Conservation (phyloP, 2,888 invertebrate species). For the Drosophila emarginata region DNA sequence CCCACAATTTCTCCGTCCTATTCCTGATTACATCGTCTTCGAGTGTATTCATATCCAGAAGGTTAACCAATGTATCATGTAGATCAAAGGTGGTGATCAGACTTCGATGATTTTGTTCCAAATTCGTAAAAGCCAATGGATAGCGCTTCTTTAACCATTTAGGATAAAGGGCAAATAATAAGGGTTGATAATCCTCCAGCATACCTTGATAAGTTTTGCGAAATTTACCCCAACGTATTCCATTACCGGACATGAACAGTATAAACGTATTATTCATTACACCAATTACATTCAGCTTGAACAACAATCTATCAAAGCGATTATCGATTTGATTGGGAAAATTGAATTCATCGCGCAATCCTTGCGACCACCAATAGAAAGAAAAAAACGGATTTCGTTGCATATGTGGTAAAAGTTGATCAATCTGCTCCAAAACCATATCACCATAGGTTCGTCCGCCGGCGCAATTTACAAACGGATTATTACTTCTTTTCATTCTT, state of each 20-base stretch:
- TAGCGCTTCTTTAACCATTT: conserved; percentile 86
- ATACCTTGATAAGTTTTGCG: conserved; percentile 90
- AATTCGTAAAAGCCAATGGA: conserved; percentile 85
- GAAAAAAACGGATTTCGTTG: conserved; percentile 87
- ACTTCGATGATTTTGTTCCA: conserved; percentile 86
- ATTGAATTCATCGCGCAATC: conserved; percentile 92
- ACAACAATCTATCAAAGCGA: conserved; percentile 4
- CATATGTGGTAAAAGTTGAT: conserved; percentile 85
- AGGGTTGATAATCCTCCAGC: conserved; percentile 92
- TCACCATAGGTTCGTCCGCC: conserved; percentile 21
- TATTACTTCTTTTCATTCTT: conserved; percentile 57
- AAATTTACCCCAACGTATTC: conserved; percentile 91
- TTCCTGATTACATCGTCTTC: conserved; percentile 81
- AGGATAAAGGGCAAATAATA: conserved; percentile 88
- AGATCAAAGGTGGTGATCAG: conserved; percentile 92
- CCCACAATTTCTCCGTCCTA: conserved; percentile 70
- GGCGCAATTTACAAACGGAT: conserved; percentile 83
- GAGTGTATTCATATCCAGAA: conserved; percentile 84
- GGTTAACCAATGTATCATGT: conserved; percentile 88
- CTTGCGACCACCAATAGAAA: conserved; percentile 90
- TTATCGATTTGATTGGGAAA: conserved; percentile 88
- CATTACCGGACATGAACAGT: conserved; percentile 92
- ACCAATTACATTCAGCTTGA: conserved; percentile 58
- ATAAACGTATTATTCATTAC: conserved; percentile 86
- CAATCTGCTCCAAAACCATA: conserved; percentile 87